phyloP scores from a whole-genome alignment of 2,888 invertebrate genomes.

The Ophion slaviceki region DNA sequence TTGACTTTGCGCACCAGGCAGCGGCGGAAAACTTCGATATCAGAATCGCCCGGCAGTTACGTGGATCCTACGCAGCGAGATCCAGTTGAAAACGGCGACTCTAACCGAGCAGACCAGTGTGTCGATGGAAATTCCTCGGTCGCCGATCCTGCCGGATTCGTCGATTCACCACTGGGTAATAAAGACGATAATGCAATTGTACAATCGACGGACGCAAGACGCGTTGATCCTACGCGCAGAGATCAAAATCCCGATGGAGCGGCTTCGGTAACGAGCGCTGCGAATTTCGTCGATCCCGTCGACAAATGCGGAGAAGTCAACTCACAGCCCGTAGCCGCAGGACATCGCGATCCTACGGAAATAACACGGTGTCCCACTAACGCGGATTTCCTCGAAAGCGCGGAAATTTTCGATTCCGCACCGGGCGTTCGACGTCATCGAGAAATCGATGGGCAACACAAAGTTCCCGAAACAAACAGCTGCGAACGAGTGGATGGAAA shows the following conservation, averaged over 20 bases:
- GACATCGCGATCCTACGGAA: conserved; percentile 17
- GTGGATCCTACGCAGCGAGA: conserved; percentile 3
- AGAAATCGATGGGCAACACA: not conserved
- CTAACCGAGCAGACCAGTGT: conserved; percentile 2
- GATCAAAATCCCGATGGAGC: not conserved
- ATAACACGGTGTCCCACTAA: not conserved
- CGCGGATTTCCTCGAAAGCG: not conserved
- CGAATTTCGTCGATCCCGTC: not conserved
- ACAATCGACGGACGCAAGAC: not conserved
- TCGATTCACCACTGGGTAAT: not conserved
- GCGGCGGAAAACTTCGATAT: not conserved
- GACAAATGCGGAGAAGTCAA: not conserved
- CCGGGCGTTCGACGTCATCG: not conserved
- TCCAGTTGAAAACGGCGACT: conserved; percentile 27
- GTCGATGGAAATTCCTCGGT: not conserved
- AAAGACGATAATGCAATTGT: not conserved
- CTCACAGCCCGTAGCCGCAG: not conserved
- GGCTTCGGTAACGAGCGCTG: not conserved
- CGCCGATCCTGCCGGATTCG: not conserved
- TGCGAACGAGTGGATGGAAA: not conserved
- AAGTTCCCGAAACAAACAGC: not conserved
- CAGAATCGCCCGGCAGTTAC: not conserved
- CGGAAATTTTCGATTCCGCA: not conserved
- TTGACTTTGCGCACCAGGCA: not conserved
- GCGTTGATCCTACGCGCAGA: not conserved